phyloP scores from a whole-genome alignment of 2,888 invertebrate species.

The Stomorhina lunata region DNA sequence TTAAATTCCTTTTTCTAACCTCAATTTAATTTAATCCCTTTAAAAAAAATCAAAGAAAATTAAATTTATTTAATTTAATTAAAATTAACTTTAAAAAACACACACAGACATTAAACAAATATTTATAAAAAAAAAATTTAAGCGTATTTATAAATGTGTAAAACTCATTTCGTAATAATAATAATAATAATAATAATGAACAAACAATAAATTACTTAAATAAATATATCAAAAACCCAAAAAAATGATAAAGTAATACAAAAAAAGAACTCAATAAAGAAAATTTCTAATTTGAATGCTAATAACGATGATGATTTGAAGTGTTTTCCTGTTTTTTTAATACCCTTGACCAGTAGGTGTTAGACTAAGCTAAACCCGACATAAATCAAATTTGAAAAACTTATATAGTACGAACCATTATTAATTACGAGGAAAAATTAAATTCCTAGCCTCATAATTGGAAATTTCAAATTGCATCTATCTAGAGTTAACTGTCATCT shows the following conservation, averaged over 20 bases:
- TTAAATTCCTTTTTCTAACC: too few species aligned
- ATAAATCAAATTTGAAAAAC: too few species aligned
- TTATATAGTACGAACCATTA: too few species aligned
- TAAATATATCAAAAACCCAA: conserved; percentile 46
- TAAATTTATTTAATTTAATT: conserved; percentile 42
- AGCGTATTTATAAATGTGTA: conserved; percentile 63
- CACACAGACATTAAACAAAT: not conserved
- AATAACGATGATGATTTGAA: conserved; percentile 20
- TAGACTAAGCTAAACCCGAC: too few species aligned
- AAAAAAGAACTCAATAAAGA: conserved; percentile 52
- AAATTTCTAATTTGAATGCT: conserved; percentile 60
- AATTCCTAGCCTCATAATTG: too few species aligned
- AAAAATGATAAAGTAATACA: conserved; percentile 23
- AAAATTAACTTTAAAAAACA: conserved; percentile 39
- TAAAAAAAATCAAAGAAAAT: not conserved
- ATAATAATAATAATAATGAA: conserved; percentile 52
- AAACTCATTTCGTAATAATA: conserved; percentile 56
- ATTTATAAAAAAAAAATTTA: conserved; percentile 23
- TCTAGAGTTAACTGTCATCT: too few species aligned
- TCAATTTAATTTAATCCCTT: too few species aligned
- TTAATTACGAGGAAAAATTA: too few species aligned
- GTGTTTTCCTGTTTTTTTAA: conserved; percentile 12
- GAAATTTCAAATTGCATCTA: too few species aligned
- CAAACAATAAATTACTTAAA: conserved; percentile 47
- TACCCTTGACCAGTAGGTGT: too few species aligned